These are phyloP conservation scores for Octodonta nipae DNA, from an alignment of 2,888 invertebrate genomes.

Conservation along the genomic window DNA sequence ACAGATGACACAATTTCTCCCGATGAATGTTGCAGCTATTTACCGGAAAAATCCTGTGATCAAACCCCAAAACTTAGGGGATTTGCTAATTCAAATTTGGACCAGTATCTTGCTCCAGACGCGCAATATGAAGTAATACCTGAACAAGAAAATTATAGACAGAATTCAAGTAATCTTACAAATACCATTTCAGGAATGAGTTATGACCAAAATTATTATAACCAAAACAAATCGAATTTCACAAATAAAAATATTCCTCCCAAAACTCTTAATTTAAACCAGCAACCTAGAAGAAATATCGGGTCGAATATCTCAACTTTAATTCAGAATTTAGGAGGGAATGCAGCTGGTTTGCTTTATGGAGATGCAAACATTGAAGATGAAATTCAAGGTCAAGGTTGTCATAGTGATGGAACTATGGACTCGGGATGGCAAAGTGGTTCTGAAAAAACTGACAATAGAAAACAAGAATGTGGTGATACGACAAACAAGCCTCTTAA, in stretches of 20 bases:
- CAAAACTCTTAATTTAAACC: slow-evolving; percentile 23
- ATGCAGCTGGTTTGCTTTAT: slow-evolving; percentile 34
- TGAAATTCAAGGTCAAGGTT: slow-evolving; percentile 30
- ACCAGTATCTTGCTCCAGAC: slow-evolving; percentile 40
- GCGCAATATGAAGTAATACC: slow-evolving; percentile 49
- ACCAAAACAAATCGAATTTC: slow-evolving; percentile 21
- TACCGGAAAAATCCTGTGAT: slow-evolving; percentile 24
- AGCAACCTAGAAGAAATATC: slow-evolving; percentile 26
- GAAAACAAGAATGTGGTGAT: slow-evolving; percentile 21
- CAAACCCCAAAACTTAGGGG: slow-evolving; percentile 18
- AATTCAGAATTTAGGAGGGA: slow-evolving; percentile 38
- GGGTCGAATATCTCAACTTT: slow-evolving; percentile 38
- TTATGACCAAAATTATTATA: slow-evolving; percentile 31
- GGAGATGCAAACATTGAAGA: slow-evolving; percentile 30
- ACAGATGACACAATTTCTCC: slow-evolving; percentile 33
- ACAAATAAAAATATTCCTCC: slow-evolving; percentile 29
- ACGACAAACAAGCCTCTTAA: slow-evolving; percentile 26
- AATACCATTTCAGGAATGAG: slow-evolving; percentile 34
- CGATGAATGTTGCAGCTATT: slow-evolving; percentile 29
- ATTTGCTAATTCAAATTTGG: slow-evolving; percentile 13
- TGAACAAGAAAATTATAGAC: slow-evolving; percentile 31
- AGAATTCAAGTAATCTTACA: slow-evolving; percentile 28
- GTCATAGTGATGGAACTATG: slow-evolving; percentile 42
- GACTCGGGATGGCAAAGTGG: slow-evolving; percentile 60
- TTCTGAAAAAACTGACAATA: slow-evolving; percentile 43